phyloP scores from a whole-genome alignment of 1,140 invertebrate species.

The Drosophila neocordata region DNA sequence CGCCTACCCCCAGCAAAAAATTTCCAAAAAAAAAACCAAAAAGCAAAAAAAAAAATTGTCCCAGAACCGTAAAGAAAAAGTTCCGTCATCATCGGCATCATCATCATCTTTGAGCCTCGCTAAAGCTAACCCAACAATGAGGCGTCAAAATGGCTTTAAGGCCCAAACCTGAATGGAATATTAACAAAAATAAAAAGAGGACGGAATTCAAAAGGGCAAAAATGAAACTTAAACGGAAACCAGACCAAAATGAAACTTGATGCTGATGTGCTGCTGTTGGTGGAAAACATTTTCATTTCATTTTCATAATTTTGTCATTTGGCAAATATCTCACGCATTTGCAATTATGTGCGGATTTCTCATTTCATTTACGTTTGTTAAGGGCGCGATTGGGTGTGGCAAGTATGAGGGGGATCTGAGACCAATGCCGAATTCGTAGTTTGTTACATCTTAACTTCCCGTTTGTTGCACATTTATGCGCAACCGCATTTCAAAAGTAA shows the following conservation, averaged over 20 bases:
- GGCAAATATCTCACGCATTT: conserved; percentile 78
- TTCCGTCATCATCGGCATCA: conserved; percentile 7
- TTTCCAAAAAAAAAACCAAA: not conserved
- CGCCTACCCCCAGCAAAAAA: not conserved
- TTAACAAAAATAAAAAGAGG: conserved; percentile 41
- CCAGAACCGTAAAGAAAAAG: not conserved
- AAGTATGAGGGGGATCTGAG: conserved; percentile 31
- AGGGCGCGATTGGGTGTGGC: no score
- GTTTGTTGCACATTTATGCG: conserved; percentile 71
- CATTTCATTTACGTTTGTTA: conserved; percentile 59
- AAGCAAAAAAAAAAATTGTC: not conserved
- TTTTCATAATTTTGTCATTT: conserved; percentile 78
- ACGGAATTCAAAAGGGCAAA: not conserved
- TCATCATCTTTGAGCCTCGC: conserved; percentile 33
- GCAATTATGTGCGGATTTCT: conserved; percentile 79
- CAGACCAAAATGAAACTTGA: conserved; percentile 19
- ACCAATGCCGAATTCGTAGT: conserved; percentile 42
- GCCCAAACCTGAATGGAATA: conserved; percentile 51
- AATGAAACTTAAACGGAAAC: conserved; percentile 5
- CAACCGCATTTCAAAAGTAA: conserved; percentile 79
- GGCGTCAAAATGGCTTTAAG: conserved; percentile 56
- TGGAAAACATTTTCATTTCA: conserved; percentile 55
- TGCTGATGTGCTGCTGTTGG: not conserved
- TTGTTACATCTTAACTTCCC: conserved; percentile 52
- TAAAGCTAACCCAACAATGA: conserved; percentile 32